phyloP scores from a whole-genome alignment of 2,888 invertebrate species.

The Agapetus fuscipes region DNA sequence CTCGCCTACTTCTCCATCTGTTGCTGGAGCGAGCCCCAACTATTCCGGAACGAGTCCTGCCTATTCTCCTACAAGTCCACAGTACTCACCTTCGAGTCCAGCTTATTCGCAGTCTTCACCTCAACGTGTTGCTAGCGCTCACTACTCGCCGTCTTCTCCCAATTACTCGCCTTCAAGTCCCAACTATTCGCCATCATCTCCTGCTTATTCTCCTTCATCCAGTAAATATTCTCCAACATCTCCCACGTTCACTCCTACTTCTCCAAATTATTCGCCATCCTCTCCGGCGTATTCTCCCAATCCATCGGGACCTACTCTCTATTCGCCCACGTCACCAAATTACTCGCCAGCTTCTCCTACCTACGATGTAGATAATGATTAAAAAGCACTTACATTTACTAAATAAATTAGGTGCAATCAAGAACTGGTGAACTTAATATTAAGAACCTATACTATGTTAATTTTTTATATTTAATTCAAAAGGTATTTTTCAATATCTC shows the following conservation, averaged over 20 bases:
- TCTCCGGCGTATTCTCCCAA: slow-evolving; percentile 71
- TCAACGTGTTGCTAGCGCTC: slow-evolving; percentile 64
- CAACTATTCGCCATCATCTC: slow-evolving; percentile 67
- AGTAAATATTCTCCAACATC: slow-evolving; percentile 76
- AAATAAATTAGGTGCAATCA: background rate
- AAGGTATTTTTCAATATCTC: too few species aligned
- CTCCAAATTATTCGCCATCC: slow-evolving; percentile 68
- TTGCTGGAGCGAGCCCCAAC: slow-evolving; percentile 67
- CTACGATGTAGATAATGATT: slow-evolving; percentile 49
- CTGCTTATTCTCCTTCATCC: slow-evolving; percentile 69
- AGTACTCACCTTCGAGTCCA: slow-evolving; percentile 69
- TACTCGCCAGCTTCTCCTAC: slow-evolving; percentile 58
- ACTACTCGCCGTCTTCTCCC: slow-evolving; percentile 60
- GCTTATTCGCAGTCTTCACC: slow-evolving; percentile 62
- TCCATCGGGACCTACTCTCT: slow-evolving; percentile 59
- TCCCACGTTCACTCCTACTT: slow-evolving; percentile 70
- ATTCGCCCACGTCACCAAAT: slow-evolving; percentile 29
- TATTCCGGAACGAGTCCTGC: slow-evolving; percentile 83
- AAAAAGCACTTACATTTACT: slow-evolving; percentile 20
- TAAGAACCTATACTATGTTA: too few species aligned
- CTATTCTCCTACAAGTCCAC: slow-evolving; percentile 75
- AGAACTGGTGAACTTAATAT: too few species aligned
- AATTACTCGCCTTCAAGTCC: slow-evolving; percentile 65
- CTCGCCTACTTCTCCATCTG: slow-evolving; percentile 75
- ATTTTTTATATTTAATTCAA: too few species aligned